Conservation (phyloP, 2,888 invertebrate species). For the Achlya flavicornis region DNA sequence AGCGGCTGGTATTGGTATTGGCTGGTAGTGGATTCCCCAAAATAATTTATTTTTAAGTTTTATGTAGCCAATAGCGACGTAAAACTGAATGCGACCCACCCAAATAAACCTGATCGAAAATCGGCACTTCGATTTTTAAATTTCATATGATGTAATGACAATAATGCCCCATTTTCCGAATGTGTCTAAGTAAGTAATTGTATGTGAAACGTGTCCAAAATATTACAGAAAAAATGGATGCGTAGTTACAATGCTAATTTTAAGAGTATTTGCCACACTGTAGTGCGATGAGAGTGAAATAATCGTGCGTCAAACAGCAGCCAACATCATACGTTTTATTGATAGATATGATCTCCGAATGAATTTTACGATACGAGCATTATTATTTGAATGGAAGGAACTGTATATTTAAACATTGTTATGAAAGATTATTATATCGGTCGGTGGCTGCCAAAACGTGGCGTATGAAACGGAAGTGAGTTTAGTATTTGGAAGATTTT, state of each 20-base stretch:
- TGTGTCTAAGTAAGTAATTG: background rate
- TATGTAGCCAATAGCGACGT: no score
- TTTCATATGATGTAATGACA: no score
- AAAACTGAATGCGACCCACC: no score
- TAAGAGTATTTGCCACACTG: conserved; percentile 13
- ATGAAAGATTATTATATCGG: conserved; percentile 59
- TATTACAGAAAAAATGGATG: background rate
- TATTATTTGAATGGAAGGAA: conserved; percentile 45
- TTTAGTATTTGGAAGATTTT: conserved; percentile 51
- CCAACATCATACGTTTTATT: conserved; percentile 26
- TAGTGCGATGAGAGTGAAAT: conserved; percentile 28
- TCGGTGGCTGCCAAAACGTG: conserved; percentile 72
- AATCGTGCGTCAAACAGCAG: conserved; percentile 34
- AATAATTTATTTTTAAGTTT: no score
- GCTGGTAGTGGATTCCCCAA: no score
- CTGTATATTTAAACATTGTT: conserved; percentile 58
- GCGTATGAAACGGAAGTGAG: conserved; percentile 53
- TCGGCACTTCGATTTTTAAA: no score
- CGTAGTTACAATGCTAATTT: background rate
- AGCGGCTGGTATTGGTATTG: no score
- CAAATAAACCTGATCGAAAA: no score
- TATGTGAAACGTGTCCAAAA: background rate
- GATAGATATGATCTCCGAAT: conserved; percentile 25
- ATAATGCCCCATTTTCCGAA: no score
- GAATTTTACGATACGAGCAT: conserved; percentile 42